Evolutionary conservation across 2,113 vertebrate genomes (phyloP).

Genomic region (Sinocyclocheilus maitianheensis): DNA sequence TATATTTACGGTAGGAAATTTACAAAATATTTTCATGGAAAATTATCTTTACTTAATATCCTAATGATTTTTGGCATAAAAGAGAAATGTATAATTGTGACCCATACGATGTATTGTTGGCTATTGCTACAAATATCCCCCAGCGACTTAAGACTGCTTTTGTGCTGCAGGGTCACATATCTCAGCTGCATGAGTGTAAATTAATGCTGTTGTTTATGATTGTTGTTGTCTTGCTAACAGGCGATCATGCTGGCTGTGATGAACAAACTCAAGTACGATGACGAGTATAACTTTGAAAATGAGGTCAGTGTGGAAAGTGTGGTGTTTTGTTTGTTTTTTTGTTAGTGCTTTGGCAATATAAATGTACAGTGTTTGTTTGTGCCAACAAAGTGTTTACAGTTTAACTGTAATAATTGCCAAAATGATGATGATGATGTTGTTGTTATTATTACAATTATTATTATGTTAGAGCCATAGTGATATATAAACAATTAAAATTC

Average conservation of each 20-base stretch:
- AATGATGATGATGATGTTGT: too few species aligned
- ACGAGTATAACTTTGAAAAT: slow-evolving; percentile 99
- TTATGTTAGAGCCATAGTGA: too few species aligned
- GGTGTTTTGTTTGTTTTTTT: not conserved
- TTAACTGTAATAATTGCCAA: not conserved
- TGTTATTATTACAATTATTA: too few species aligned
- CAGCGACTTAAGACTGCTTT: too few species aligned
- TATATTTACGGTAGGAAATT: too few species aligned
- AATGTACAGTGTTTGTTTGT: not conserved
- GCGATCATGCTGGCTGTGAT: slow-evolving; percentile 95
- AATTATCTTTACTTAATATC: too few species aligned
- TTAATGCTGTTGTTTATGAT: not conserved
- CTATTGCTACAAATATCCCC: too few species aligned
- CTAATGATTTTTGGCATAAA: too few species aligned
- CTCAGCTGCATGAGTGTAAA: not conserved
- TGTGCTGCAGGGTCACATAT: not conserved
- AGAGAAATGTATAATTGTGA: too few species aligned
- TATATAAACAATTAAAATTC: too few species aligned
- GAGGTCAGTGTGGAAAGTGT: slow-evolving; percentile 77
- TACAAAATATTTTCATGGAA: too few species aligned
- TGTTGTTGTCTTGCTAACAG: slow-evolving; percentile 68
- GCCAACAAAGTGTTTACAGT: not conserved
- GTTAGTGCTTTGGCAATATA: not conserved
- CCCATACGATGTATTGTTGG: too few species aligned
- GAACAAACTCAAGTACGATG: slow-evolving; percentile 97